These are phyloP conservation scores for Drosophila colorata DNA, from an alignment of 2,888 invertebrate species.

Conservation along the genomic window DNA sequence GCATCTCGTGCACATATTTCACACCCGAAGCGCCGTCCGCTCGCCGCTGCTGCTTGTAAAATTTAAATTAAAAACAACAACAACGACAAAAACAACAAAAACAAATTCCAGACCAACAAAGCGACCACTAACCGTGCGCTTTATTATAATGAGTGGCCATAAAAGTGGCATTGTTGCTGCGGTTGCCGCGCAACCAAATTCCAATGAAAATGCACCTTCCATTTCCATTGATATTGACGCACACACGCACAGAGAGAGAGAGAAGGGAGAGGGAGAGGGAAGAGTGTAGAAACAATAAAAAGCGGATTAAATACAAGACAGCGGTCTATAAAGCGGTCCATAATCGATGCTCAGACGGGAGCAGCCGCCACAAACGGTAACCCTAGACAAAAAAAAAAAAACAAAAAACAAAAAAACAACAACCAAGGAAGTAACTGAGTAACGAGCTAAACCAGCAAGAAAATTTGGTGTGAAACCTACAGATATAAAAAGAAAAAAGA, in stretches of 20 bases:
- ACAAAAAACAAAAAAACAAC: too few species aligned
- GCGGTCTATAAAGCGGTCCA: constrained; percentile 68
- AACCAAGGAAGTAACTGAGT: constrained; percentile 62
- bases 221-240: constrained; percentile 72
- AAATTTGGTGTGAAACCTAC: constrained; percentile 82
- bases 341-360: constrained; percentile 77
- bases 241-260: constrained; percentile 4
- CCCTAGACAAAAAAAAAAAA: constrained; percentile 61
- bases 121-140: constrained; percentile 80
- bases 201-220: constrained; percentile 77
- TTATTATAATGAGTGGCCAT: constrained; percentile 82
- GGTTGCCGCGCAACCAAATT: constrained; percentile 64
- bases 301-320: constrained; percentile 79
- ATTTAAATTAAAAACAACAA: constrained; percentile 69
- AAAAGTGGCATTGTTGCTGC: constrained; percentile 71
- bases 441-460: constrained; percentile 59
- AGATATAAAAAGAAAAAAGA: constrained; percentile 33
- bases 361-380: constrained; percentile 51
- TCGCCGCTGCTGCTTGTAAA: constrained; percentile 63
- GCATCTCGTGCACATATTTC: constrained; percentile 48
- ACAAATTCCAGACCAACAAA: constrained; percentile 11
- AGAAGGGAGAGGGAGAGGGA: constrained; percentile 26
- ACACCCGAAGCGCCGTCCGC: constrained; percentile 72
- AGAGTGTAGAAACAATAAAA: constrained; percentile 81
- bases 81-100: neutral